Conservation (phyloP, 2,888 invertebrate species). For the Drosophila antonietae region DNA sequence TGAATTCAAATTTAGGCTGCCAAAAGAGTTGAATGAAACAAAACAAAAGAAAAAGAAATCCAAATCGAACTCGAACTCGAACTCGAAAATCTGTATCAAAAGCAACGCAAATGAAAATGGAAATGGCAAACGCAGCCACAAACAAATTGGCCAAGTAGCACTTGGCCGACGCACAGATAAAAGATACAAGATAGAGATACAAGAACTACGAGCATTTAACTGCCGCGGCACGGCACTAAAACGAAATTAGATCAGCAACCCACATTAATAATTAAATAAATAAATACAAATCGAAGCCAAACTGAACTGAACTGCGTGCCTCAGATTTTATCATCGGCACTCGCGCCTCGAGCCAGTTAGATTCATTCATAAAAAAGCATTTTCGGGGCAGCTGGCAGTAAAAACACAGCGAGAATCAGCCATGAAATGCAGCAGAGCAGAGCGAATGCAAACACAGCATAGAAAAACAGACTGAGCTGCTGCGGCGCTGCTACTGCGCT, state of each 20-base stretch:
- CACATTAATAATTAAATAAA: conserved; percentile 37
- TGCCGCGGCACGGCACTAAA: conserved; percentile 26
- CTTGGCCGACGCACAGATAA: conserved; percentile 30
- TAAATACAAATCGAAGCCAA: conserved; percentile 26
- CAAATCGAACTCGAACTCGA: conserved; percentile 2
- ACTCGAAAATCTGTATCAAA: conserved; percentile 7
- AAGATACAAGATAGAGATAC: conserved; percentile 32
- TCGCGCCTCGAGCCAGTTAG: neutral
- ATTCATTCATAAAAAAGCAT: conserved; percentile 31
- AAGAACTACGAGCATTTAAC: conserved; percentile 24
- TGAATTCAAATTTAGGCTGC: conserved; percentile 50
- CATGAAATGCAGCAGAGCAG: neutral
- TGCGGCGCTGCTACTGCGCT: no score
- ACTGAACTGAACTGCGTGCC: conserved; percentile 18
- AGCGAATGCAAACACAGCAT: conserved; percentile 15
- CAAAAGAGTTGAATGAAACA: conserved; percentile 54
- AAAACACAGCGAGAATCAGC: neutral
- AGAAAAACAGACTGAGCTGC: neutral
- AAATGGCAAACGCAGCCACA: conserved; percentile 30
- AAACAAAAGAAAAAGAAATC: conserved; percentile 48
- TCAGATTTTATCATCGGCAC: conserved; percentile 25
- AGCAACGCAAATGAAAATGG: conserved; percentile 5
- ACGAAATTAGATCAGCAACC: conserved; percentile 42
- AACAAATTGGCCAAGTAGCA: conserved; percentile 46
- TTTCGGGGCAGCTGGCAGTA: conserved; percentile 1